Evolutionary conservation across 2,113 vertebrate species (phyloP).

Genomic region (Rhinolophus sinicus): DNA sequence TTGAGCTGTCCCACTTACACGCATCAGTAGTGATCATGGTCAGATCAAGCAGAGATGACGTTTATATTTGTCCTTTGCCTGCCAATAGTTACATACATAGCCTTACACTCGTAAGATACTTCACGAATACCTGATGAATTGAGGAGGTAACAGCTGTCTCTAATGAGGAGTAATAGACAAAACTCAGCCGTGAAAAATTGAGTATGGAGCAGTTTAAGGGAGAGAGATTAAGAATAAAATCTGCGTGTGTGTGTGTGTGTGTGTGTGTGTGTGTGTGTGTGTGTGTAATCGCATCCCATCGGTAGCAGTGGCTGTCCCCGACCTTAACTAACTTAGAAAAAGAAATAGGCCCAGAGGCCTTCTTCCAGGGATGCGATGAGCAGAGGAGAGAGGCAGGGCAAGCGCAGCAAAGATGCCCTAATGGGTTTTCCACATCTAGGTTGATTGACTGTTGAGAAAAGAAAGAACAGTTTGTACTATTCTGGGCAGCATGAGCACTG

Average conservation of each 20-base stretch:
- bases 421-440: slow-evolving; percentile 53
- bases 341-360: background rate
- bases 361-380: background rate
- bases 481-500: background rate
- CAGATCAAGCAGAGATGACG: background rate
- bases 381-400: background rate
- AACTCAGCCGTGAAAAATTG: background rate
- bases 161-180: background rate
- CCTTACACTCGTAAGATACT: background rate
- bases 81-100: background rate
- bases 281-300: background rate
- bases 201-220: background rate
- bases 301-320: background rate
- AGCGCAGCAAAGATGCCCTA: slow-evolving; percentile 11
- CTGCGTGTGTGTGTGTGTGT: accelerated
- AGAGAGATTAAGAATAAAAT: background rate
- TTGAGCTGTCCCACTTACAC: no score
- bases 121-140: background rate
- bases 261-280: accelerated
- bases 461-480: slow-evolving; percentile 60
- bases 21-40: accelerated
- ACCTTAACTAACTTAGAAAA: slow-evolving; percentile 38
- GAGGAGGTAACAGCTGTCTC: background rate
- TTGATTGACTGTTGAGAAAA: slow-evolving; percentile 60
- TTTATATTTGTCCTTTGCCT: background rate